phyloP scores from a whole-genome alignment of 1,140 invertebrate genomes.

The Penaeus indicus region DNA sequence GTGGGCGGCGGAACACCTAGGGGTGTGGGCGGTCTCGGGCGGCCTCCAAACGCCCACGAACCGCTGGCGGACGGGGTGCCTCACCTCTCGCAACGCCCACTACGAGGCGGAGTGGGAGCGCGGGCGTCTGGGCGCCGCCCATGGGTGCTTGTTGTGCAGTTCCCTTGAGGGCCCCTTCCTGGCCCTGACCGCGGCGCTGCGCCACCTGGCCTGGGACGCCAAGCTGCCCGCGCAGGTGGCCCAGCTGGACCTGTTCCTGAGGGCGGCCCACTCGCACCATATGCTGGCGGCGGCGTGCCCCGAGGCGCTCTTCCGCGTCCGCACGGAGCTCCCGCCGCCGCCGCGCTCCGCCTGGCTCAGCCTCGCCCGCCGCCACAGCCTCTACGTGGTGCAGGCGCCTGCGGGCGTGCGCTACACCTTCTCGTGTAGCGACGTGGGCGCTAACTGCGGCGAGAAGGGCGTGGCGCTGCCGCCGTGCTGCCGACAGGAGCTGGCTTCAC shows the following conservation, averaged over 20 bases:
- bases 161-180: constrained; percentile 52
- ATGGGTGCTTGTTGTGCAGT: constrained; percentile 44
- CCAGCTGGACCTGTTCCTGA: constrained; percentile 43
- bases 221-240: constrained; percentile 8
- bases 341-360: constrained; percentile 22
- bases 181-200: constrained; percentile 42
- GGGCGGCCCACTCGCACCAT: constrained; percentile 28
- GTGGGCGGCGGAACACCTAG: constrained; percentile 51
- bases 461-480: constrained; percentile 55
- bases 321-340: constrained; percentile 11
- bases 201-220: constrained; percentile 46
- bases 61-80: constrained; percentile 49
- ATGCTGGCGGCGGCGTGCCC: constrained; percentile 44
- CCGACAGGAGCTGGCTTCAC: constrained; percentile 41
- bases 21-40: constrained; percentile 49
- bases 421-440: constrained; percentile 38
- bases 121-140: constrained; percentile 24
- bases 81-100: constrained; percentile 38
- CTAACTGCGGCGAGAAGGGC: constrained; percentile 24
- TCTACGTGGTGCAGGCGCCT: constrained; percentile 40
- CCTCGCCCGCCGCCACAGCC: constrained; percentile 38
- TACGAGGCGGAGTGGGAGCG: constrained; percentile 37
- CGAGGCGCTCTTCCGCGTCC: constrained; percentile 23
- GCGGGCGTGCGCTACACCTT: neutral
- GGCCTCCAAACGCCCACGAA: constrained; percentile 29